Conservation (phyloP, 1,140 invertebrate genomes). For the Halesus radiatus region DNA sequence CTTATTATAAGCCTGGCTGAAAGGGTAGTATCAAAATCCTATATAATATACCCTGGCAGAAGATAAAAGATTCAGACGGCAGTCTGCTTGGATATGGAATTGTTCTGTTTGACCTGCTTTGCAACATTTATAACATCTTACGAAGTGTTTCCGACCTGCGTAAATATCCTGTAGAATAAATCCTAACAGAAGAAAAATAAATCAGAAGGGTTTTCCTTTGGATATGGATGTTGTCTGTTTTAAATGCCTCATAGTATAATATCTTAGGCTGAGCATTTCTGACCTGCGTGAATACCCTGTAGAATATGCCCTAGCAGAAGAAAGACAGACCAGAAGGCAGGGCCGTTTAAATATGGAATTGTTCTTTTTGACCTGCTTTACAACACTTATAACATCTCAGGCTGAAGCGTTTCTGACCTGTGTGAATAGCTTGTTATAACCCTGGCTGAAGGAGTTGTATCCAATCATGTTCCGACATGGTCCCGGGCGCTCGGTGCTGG, state of each 20-base stretch:
- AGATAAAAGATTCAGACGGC: not conserved
- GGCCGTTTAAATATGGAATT: not conserved
- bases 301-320: not conserved
- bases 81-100: too few species aligned
- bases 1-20: too few species aligned
- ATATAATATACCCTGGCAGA: slow-evolving; percentile 42
- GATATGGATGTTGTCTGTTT: too few species aligned
- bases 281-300: slow-evolving; percentile 90
- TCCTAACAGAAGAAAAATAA: not conserved
- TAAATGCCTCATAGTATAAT: too few species aligned
- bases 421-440: slow-evolving; percentile 91
- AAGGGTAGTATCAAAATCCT: slow-evolving; percentile 67
- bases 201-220: not conserved
- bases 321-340: not conserved
- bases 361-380: slow-evolving; percentile 3
- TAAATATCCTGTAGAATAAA: slow-evolving; percentile 79
- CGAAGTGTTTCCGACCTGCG: slow-evolving; percentile 75
- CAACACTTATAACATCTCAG: not conserved
- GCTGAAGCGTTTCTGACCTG: slow-evolving; percentile 73
- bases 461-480: slow-evolving; percentile 75
- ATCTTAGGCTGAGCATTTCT: slow-evolving; percentile 18
- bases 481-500: slow-evolving; percentile 61
- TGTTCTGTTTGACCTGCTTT: too few species aligned
- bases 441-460: slow-evolving; percentile 84
- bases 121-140: not conserved